A percentile compares a stretch with the other conserved stretches of the same genome.
phyloP scores from a whole-genome alignment of 2,113 vertebrate species.

The Notechis scutatus region DNA sequence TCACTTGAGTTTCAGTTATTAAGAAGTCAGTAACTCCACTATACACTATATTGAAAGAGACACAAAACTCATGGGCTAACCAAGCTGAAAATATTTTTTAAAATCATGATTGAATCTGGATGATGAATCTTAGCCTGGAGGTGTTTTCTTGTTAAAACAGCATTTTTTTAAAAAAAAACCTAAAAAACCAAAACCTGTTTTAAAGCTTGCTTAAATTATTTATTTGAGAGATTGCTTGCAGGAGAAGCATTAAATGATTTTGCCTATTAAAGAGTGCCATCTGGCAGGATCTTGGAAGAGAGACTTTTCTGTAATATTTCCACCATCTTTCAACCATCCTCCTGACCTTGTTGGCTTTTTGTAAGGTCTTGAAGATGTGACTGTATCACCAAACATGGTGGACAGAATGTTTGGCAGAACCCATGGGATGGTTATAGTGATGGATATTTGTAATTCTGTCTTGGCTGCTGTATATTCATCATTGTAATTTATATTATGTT shows the following conservation, averaged over 20 bases:
- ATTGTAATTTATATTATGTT: neutral
- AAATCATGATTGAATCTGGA: neutral
- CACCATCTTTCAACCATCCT: neutral
- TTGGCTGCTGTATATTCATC: neutral
- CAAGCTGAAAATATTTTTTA: neutral
- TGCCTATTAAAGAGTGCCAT: neutral
- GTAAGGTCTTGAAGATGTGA: neutral
- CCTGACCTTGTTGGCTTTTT: neutral
- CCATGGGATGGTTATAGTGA: neutral
- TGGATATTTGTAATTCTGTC: neutral
- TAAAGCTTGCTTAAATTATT: neutral
- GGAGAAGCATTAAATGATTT: neutral
- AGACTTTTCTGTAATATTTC: neutral
- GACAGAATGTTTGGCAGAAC: neutral
- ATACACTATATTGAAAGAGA: neutral
- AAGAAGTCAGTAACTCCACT: conserved; percentile 5
- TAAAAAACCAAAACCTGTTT: neutral
- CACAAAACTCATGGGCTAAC: neutral
- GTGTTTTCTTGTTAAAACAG: neutral
- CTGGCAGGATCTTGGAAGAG: neutral
- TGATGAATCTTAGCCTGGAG: neutral
- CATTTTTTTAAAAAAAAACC: neutral
- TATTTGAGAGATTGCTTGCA: neutral
- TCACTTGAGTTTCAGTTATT: conserved; percentile 3
- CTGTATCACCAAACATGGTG: neutral